phyloP scores from a whole-genome alignment of 2,888 invertebrate genomes.

The Spatulosminthurus flaviceps region DNA sequence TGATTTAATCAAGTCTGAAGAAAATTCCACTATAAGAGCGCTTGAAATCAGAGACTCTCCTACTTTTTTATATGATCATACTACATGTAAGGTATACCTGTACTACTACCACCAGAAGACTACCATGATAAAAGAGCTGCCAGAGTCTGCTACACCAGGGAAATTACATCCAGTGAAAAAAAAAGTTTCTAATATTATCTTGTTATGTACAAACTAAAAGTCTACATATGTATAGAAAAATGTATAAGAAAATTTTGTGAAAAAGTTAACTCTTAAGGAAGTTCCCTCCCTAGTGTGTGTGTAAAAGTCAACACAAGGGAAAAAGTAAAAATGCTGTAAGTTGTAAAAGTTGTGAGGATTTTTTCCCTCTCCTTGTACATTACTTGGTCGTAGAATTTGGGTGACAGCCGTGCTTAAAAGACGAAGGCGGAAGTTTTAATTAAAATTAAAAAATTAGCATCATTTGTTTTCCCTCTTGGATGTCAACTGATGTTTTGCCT shows the following conservation, averaged over 20 bases:
- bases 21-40: neutral
- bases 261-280: conserved; percentile 15
- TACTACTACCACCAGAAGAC: too few species aligned
- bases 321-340: conserved; percentile 8
- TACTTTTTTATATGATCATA: too few species aligned
- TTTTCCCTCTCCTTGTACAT: conserved; percentile 8
- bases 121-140: neutral
- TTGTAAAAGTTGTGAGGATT: conserved; percentile 2
- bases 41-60: neutral
- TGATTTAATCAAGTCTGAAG: neutral
- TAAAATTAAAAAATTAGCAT: conserved; percentile 61
- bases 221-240: neutral
- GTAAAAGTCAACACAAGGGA: conserved; percentile 9
- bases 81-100: too few species aligned
- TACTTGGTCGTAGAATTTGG: conserved; percentile 30
- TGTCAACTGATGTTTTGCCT: conserved; percentile 40
- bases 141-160: too few species aligned
- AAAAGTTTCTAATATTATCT: neutral
- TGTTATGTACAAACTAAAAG: neutral
- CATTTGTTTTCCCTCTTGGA: conserved; percentile 54
- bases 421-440: conserved; percentile 56
- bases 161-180: too few species aligned
- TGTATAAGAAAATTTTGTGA: neutral
- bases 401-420: conserved; percentile 36
- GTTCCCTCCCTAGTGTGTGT: neutral